phyloP scores from a whole-genome alignment of 2,888 invertebrate genomes.

The Gari tellinella region DNA sequence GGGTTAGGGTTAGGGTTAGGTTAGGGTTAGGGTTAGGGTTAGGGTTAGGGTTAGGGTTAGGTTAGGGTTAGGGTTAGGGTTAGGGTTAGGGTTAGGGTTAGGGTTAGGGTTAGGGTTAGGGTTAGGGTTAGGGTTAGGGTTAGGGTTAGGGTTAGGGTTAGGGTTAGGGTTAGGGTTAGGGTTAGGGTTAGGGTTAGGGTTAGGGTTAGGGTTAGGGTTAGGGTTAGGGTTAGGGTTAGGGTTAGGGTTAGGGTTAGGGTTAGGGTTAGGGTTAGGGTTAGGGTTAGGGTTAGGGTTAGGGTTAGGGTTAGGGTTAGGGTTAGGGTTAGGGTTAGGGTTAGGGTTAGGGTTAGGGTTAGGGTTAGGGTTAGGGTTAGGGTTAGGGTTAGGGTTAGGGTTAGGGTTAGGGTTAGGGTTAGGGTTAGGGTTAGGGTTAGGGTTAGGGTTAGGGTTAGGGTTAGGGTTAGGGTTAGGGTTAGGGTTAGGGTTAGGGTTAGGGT shows the following conservation, averaged over 20 bases:
- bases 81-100: conserved; percentile 67
- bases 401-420: conserved; percentile 43
- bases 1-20: conserved; percentile 60
- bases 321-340: conserved; percentile 70
- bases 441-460: conserved; percentile 26
- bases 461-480: conserved; percentile 53
- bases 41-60: conserved; percentile 59
- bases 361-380: conserved; percentile 60
- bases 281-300: conserved; percentile 49
- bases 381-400: conserved; percentile 56
- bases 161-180: conserved; percentile 43
- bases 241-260: conserved; percentile 60
- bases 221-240: conserved; percentile 45
- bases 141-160: conserved; percentile 54
- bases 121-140: conserved; percentile 51
- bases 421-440: conserved; percentile 37
- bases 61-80: conserved; percentile 59
- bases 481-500: conserved; percentile 57
- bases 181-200: conserved; percentile 61
- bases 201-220: conserved; percentile 46
- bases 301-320: conserved; percentile 66
- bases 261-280: conserved; percentile 60
- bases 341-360: conserved; percentile 68
- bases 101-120: conserved; percentile 52
- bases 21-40: conserved; percentile 67